Evolutionary conservation across 2,888 invertebrate species (phyloP).

Genomic region (Chrysolina oricalcia): DNA sequence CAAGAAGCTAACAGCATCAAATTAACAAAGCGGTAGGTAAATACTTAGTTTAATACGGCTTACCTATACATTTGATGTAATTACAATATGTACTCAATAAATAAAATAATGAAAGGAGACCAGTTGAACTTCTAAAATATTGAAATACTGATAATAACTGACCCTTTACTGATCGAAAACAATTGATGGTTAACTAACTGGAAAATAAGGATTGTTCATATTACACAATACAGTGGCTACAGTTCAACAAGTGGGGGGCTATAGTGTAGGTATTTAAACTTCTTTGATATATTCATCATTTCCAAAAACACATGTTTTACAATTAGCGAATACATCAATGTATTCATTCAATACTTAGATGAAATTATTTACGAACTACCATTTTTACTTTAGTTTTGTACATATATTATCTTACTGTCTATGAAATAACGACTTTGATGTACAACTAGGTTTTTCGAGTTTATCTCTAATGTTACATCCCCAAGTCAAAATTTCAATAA

Average conservation of each 20-base stretch:
- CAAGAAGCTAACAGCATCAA: constrained; percentile 59
- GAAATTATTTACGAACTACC: constrained; percentile 42
- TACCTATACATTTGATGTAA: constrained; percentile 67
- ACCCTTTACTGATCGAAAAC: constrained; percentile 57
- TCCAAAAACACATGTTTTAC: constrained; percentile 19
- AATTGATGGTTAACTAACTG: constrained; percentile 38
- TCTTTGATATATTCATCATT: background rate
- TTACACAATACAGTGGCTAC: constrained; percentile 63
- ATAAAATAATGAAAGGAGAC: constrained; percentile 68
- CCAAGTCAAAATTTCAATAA: constrained; percentile 8
- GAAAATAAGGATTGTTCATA: constrained; percentile 55
- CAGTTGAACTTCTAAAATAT: constrained; percentile 56
- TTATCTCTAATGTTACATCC: constrained; percentile 7
- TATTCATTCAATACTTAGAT: constrained; percentile 40
- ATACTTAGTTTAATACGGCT: constrained; percentile 59
- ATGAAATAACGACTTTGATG: constrained; percentile 61
- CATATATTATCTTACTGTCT: constrained; percentile 59
- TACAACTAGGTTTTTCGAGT: constrained; percentile 25
- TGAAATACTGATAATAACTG: constrained; percentile 70
- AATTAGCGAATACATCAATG: constrained; percentile 28
- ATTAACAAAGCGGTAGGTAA: constrained; percentile 61
- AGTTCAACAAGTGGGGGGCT: constrained; percentile 5
- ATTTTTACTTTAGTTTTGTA: constrained; percentile 60
- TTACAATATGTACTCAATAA: constrained; percentile 69
- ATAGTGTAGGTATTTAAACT: too few species aligned